Evolutionary conservation across 1,140 invertebrate genomes (phyloP).

Genomic region (Mizuhopecten yessoensis): DNA sequence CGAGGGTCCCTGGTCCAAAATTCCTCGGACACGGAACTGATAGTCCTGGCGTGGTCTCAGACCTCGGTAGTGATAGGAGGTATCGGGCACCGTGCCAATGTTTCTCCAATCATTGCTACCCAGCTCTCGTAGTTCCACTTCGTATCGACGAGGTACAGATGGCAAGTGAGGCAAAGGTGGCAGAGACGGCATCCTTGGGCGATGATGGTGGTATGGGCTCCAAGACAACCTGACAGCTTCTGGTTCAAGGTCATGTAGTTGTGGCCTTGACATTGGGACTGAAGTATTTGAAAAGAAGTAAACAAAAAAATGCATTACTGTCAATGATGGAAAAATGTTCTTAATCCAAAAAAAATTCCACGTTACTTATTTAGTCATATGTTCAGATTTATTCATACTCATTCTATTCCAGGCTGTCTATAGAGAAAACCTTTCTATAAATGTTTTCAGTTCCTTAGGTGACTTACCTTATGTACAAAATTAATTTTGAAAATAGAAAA

Average conservation of each 20-base stretch:
- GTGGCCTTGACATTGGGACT: constrained; percentile 66
- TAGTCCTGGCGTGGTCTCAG: constrained; percentile 97
- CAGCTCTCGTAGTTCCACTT: constrained; percentile 73
- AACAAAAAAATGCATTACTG: no score
- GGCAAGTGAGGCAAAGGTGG: constrained; percentile 49
- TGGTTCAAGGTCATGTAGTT: constrained; percentile 74
- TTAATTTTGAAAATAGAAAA: no score
- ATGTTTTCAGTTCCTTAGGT: no score
- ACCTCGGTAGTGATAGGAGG: constrained; percentile 82
- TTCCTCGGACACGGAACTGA: constrained; percentile 97
- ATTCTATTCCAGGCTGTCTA: no score
- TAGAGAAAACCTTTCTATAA: no score
- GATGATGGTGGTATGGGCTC: constrained; percentile 70
- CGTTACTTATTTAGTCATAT: no score
- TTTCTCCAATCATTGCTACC: constrained; percentile 71
- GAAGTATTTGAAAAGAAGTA: background rate
- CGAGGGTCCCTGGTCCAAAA: constrained; percentile 91
- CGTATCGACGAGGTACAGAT: constrained; percentile 56
- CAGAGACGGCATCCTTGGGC: constrained; percentile 2
- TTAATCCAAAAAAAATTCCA: no score
- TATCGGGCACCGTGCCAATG: constrained; percentile 67
- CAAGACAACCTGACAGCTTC: constrained; percentile 77
- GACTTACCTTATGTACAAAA: no score
- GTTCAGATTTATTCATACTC: no score
- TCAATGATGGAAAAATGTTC: no score